Evolutionary conservation across 2,888 invertebrate genomes (phyloP).

Genomic region (Oscheius sp.): DNA sequence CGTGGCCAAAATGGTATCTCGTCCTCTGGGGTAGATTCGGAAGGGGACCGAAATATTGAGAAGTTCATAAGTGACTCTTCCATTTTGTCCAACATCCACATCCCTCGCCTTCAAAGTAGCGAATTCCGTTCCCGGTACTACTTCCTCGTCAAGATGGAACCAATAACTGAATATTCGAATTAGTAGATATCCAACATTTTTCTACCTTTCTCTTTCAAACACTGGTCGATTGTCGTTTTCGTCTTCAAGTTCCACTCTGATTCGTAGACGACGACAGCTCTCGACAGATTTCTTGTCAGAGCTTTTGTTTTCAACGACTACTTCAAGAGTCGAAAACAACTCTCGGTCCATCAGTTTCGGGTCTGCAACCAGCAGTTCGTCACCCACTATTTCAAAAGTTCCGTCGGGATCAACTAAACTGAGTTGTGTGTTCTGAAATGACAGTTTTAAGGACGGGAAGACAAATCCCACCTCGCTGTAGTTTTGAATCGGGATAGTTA

Average conservation of each 20-base stretch:
- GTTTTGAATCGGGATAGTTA: constrained; percentile 15
- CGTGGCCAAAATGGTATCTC: constrained; percentile 42
- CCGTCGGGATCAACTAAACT: constrained; percentile 53
- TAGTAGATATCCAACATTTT: neutral
- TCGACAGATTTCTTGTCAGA: constrained; percentile 23
- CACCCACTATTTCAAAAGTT: constrained; percentile 42
- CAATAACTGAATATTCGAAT: constrained; percentile 46
- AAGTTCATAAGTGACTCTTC: constrained; percentile 61
- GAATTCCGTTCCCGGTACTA: constrained; percentile 50
- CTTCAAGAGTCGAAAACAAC: constrained; percentile 51
- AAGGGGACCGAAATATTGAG: constrained; percentile 46
- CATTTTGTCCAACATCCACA: constrained; percentile 64
- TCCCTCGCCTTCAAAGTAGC: constrained; percentile 64
- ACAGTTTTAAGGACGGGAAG: neutral
- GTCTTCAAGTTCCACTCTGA: constrained; percentile 65
- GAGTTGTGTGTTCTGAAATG: constrained; percentile 42
- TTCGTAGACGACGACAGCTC: constrained; percentile 43
- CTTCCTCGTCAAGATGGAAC: constrained; percentile 55
- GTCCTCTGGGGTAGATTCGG: constrained; percentile 44
- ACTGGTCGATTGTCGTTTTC: constrained; percentile 70
- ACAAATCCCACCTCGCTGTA: constrained; percentile 5
- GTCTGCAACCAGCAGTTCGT: constrained; percentile 40
- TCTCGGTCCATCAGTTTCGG: constrained; percentile 51
- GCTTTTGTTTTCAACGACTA: constrained; percentile 48
- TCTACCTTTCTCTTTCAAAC: constrained; percentile 57